phyloP scores from a whole-genome alignment of 2,888 invertebrate species.

The Drosophila putrida region DNA sequence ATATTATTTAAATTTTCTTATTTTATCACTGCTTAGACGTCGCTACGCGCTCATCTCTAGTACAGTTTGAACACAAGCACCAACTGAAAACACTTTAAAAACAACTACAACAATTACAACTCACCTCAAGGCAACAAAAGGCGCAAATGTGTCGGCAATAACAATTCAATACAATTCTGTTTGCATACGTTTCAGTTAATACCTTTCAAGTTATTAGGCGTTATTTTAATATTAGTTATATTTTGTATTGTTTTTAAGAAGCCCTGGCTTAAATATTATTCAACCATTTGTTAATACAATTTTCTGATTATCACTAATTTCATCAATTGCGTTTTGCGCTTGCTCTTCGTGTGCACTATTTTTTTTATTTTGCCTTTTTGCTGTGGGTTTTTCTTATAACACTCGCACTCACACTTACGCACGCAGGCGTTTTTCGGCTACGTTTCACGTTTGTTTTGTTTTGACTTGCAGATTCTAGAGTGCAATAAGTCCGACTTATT shows the following conservation, averaged over 20 bases:
- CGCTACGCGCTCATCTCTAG: constrained; percentile 48
- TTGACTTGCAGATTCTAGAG: constrained; percentile 48
- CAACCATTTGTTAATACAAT: constrained; percentile 62
- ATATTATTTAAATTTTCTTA: neutral
- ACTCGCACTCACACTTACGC: constrained; percentile 40
- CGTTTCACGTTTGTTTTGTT: constrained; percentile 66
- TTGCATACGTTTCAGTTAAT: constrained; percentile 14
- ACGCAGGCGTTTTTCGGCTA: constrained; percentile 60
- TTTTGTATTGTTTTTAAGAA: constrained; percentile 27
- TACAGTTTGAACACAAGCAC: constrained; percentile 56
- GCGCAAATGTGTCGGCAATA: constrained; percentile 53
- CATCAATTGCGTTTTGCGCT: constrained; percentile 61
- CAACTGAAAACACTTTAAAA: constrained; percentile 39
- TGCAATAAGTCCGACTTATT: constrained; percentile 32
- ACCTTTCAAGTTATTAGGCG: neutral
- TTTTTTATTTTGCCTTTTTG: constrained; percentile 45
- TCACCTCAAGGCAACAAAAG: constrained; percentile 58
- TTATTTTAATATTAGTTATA: constrained; percentile 6
- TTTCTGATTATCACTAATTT: constrained; percentile 68
- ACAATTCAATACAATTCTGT: constrained; percentile 32
- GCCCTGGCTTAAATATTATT: constrained; percentile 64
- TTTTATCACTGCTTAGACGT: constrained; percentile 4
- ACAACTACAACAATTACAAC: constrained; percentile 38
- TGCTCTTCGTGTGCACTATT: constrained; percentile 65
- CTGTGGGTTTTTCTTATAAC: constrained; percentile 51